phyloP scores from a whole-genome alignment of 2,797 vertebrate species.

The Gymnoscopelus braueri region DNA sequence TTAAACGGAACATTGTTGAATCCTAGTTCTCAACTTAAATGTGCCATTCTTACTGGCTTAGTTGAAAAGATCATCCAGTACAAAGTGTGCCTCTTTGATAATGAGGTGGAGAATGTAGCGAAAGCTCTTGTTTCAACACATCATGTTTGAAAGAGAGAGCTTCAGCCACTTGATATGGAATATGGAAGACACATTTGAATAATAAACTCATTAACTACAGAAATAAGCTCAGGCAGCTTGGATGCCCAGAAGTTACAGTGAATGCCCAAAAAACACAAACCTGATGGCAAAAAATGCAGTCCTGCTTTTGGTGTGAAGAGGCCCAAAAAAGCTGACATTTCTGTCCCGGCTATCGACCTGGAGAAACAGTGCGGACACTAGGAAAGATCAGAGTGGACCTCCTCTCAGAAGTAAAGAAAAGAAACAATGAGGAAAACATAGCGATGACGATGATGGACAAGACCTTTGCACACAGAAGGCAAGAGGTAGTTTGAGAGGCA shows the following conservation, averaged over 20 bases:
- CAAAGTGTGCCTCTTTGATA: background rate
- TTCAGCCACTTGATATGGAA: constrained; percentile 14
- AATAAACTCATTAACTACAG: constrained; percentile 36
- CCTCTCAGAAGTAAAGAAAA: constrained; percentile 37
- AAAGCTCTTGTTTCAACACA: constrained; percentile 23
- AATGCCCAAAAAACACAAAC: constrained; percentile 35
- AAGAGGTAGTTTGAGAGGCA: constrained; percentile 34
- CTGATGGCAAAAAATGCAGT: constrained; percentile 16
- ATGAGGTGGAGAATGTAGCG: constrained; percentile 21
- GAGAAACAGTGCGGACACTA: no score
- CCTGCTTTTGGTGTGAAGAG: constrained; percentile 22
- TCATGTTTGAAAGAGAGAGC: constrained; percentile 29
- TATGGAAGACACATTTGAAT: constrained; percentile 29
- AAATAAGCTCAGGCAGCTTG: constrained; percentile 28
- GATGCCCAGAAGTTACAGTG: constrained; percentile 26
- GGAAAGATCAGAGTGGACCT: background rate
- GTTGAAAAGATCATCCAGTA: background rate
- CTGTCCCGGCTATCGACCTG: no score
- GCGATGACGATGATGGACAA: constrained; percentile 40
- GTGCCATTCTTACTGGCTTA: constrained; percentile 20
- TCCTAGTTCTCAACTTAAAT: constrained; percentile 24
- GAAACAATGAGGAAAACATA: constrained; percentile 35
- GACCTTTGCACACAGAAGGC: constrained; percentile 32
- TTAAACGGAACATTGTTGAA: constrained; percentile 22
- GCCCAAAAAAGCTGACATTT: constrained; percentile 22